These are phyloP conservation scores for Biston betularia DNA, from an alignment of 2,888 invertebrate species.

Conservation along the genomic window DNA sequence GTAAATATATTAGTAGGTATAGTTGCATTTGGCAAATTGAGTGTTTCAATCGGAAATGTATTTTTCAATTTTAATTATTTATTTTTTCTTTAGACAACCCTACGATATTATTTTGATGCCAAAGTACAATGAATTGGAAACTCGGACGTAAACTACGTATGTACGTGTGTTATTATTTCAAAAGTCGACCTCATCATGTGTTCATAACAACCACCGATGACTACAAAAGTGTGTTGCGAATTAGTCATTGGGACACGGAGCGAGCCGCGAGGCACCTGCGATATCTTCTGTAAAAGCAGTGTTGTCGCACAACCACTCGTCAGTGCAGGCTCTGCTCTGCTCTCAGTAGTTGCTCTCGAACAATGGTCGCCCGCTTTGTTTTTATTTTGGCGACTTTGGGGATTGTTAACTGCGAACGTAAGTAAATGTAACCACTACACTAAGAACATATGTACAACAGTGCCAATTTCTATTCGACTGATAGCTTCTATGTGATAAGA, in stretches of 20 bases:
- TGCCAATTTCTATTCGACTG: neutral
- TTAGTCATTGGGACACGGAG: constrained; percentile 32
- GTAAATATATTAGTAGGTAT: too few species aligned
- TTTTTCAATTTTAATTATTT: neutral
- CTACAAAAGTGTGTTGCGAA: constrained; percentile 15
- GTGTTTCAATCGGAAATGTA: too few species aligned
- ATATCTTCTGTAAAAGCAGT: constrained; percentile 41
- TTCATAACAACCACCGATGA: constrained; percentile 2
- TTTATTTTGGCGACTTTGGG: constrained; percentile 55
- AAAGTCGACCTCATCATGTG: constrained; percentile 5
- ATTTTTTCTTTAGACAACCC: constrained; percentile 3
- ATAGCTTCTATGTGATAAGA: constrained; percentile 4
- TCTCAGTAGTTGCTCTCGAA: constrained; percentile 39
- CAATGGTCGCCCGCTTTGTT: constrained; percentile 61
- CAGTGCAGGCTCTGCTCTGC: constrained; percentile 36
- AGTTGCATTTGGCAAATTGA: too few species aligned
- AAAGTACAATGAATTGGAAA: neutral
- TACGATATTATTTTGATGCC: constrained; percentile 1
- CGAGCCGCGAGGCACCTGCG: constrained; percentile 37
- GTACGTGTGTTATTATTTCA: neutral
- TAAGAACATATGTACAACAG: neutral
- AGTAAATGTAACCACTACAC: constrained; percentile 13
- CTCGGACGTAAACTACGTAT: neutral
- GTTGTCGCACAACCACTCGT: constrained; percentile 42
- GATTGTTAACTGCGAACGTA: constrained; percentile 41